Evolutionary conservation across 2,113 vertebrate genomes (phyloP), one percentile per base, ranked within the genome.

Genomic region (Polypterus senegalus): DNA sequence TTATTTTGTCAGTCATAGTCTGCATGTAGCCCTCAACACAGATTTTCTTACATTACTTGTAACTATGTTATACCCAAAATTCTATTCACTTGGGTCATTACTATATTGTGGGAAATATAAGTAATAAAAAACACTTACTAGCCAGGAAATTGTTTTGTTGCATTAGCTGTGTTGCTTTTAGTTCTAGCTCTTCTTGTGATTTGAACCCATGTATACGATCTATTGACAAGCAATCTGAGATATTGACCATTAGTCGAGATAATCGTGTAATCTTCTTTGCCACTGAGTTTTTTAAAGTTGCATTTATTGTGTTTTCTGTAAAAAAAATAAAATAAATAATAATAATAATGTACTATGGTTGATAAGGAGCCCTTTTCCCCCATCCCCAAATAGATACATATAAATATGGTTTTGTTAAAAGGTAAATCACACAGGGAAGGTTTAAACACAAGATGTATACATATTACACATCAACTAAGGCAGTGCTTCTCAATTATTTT

Each of bases 141-240:
- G 82, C 84, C 71, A 88, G 69, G 56, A 87, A 74, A 57, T 65
- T 68, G 11, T 86, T 88, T 59, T 77, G 63, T 52, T 63, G 64
- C 74, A 78, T 79, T 47, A 86, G 76, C 9, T 75, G 69, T 3
- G 47, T 67, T 9, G 80, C 80, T 3, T 66, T 66, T 0, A 54
- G 6, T 49, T 87, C 81, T 69, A 88, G n/a, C 49, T 59, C 10
- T 4, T 75, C 57, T 2, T 68, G 9, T 4, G 83, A 78, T 4
- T 79, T 73, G 60, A 81, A 27, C 4, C 75, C 66, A 63, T 69
- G 74, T 69, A 87, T 85, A 47, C 81, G 79, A 58, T 85, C 64
- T 66, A 88, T 49, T 4, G 44, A 43, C 54, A 84, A 66, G 5
- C 84, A 87, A 46, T 79, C 80, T 5, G 81, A 81, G 3, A 83